Conservation (phyloP, 2,888 invertebrate species). For the Amphimallon solstitiale region DNA sequence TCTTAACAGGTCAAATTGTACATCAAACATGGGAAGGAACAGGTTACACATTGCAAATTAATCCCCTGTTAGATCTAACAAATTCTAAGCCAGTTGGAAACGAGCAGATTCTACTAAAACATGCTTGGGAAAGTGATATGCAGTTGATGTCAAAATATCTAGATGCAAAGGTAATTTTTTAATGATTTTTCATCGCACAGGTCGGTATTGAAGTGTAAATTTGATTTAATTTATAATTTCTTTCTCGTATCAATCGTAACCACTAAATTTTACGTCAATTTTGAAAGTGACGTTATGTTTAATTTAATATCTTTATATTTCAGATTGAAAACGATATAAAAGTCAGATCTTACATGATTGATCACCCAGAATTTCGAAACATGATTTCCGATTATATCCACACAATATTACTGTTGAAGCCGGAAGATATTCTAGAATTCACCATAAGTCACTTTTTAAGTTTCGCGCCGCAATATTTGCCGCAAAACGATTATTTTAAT, state of each 20-base stretch:
- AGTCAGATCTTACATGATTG: constrained; percentile 68
- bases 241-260: too few relatives aligned
- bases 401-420: constrained; percentile 68
- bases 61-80: constrained; percentile 64
- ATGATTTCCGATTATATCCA: constrained; percentile 71
- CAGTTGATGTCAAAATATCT: constrained; percentile 71
- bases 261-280: too few relatives aligned
- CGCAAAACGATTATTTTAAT: constrained; percentile 66
- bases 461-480: constrained; percentile 65
- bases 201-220: too few relatives aligned
- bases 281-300: too few relatives aligned
- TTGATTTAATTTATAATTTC: too few relatives aligned
- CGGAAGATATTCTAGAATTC: constrained; percentile 68
- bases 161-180: constrained; percentile 72
- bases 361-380: constrained; percentile 68
- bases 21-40: constrained; percentile 72
- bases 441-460: constrained; percentile 68
- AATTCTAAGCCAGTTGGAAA: constrained; percentile 49
- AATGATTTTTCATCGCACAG: too few relatives aligned
- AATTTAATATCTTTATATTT: constrained; percentile 38
- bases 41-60: constrained; percentile 68
- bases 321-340: constrained; percentile 65
- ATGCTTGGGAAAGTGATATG: constrained; percentile 69
- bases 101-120: constrained; percentile 63
- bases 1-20: constrained; percentile 65